Conservation (phyloP, 1,140 invertebrate species). For the Zaprionus capensis region DNA sequence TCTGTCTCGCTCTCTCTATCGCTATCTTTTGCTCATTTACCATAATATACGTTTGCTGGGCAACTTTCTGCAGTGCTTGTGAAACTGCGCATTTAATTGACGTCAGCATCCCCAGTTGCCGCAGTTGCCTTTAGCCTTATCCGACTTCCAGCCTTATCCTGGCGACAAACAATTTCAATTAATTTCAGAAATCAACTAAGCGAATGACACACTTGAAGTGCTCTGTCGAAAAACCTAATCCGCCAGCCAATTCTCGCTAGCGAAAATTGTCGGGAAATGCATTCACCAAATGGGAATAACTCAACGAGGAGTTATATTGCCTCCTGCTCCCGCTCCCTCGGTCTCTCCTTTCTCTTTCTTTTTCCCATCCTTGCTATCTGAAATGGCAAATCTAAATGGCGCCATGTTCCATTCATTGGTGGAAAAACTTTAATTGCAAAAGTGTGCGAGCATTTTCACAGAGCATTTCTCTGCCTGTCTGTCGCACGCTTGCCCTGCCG, state of each 20-base stretch:
- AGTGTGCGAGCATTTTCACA: slow-evolving; percentile 36
- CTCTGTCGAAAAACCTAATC: slow-evolving; percentile 31
- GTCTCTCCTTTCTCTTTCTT: slow-evolving; percentile 5
- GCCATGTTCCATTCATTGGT: slow-evolving; percentile 48
- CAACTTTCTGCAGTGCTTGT: slow-evolving; percentile 28
- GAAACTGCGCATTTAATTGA: slow-evolving; percentile 65
- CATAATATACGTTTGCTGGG: slow-evolving; percentile 20
- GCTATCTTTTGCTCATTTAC: background rate
- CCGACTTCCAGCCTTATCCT: slow-evolving; percentile 29
- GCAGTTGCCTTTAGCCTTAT: slow-evolving; percentile 45
- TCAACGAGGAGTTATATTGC: slow-evolving; percentile 38
- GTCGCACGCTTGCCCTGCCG: background rate
- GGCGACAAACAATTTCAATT: slow-evolving; percentile 71
- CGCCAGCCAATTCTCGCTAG: slow-evolving; percentile 14
- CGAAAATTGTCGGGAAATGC: slow-evolving; percentile 39
- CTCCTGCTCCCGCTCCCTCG: background rate
- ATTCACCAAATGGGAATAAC: slow-evolving; percentile 36
- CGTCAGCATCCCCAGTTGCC: slow-evolving; percentile 43
- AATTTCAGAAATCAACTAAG: slow-evolving; percentile 76
- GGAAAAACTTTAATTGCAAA: slow-evolving; percentile 73
- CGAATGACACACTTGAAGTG: slow-evolving; percentile 55
- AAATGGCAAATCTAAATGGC: slow-evolving; percentile 69
- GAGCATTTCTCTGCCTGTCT: background rate
- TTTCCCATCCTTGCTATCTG: slow-evolving; percentile 41
- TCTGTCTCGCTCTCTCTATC: background rate